phyloP scores from a whole-genome alignment of 2,113 vertebrate genomes.

The Craseonycteris thonglongyai region DNA sequence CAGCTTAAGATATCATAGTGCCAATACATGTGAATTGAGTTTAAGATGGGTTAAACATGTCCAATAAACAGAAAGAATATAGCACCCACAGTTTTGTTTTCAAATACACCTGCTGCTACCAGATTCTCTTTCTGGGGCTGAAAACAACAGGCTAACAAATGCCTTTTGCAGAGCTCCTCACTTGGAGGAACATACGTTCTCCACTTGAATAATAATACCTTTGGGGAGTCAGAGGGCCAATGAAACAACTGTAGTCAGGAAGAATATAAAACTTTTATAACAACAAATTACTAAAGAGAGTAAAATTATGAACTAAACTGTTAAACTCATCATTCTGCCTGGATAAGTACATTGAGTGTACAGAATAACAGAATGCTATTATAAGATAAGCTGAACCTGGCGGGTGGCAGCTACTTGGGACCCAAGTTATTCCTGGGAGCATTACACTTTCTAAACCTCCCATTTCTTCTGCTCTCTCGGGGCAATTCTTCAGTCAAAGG shows the following conservation, averaged over 20 bases:
- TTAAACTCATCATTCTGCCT: conserved; percentile 70
- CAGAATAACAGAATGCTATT: neutral
- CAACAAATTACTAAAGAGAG: conserved; percentile 64
- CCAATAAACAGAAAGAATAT: neutral
- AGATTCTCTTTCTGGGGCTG: no score
- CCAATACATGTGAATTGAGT: neutral
- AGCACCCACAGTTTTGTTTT: neutral
- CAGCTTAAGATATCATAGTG: neutral
- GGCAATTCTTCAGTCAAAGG: conserved; percentile 37
- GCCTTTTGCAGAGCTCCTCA: conserved; percentile 34
- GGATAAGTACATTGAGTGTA: conserved; percentile 32
- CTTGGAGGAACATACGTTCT: neutral
- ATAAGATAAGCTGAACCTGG: conserved; percentile 24
- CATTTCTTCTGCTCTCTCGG: conserved; percentile 52
- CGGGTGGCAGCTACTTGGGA: conserved; percentile 5
- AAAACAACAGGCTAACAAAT: neutral
- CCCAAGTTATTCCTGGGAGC: conserved; percentile 49
- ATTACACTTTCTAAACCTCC: conserved; percentile 31
- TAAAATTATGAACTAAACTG: conserved; percentile 66
- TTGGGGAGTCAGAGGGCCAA: conserved; percentile 44
- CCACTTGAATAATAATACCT: conserved; percentile 38
- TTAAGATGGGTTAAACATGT: neutral
- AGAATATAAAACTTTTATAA: conserved; percentile 71
- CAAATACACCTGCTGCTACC: conserved; percentile 52
- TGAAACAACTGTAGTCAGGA: conserved; percentile 71